Percentiles rank a stretch among this genome's conserved stretches.
Conservation (phyloP, 2,888 invertebrate genomes). For the Micoletzkya japonica region DNA sequence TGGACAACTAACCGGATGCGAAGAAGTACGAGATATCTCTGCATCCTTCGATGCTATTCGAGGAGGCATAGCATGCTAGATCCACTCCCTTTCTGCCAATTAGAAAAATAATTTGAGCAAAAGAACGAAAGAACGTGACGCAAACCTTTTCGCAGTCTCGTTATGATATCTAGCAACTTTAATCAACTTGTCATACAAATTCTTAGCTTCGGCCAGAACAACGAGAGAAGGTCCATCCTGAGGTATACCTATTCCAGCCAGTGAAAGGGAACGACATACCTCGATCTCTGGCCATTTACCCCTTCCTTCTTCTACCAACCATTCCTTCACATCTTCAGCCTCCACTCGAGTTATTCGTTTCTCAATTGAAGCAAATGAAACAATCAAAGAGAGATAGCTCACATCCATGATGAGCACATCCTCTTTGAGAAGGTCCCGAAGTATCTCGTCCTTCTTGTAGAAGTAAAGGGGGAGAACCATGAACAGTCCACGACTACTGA, state of each 20-base stretch:
- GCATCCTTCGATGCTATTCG: background rate
- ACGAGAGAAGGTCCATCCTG: conserved; percentile 20
- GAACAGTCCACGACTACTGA: conserved; percentile 5
- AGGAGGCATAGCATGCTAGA: conserved; percentile 4
- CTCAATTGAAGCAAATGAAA: background rate
- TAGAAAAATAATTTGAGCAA: too few species aligned
- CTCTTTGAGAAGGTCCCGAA: conserved; percentile 3
- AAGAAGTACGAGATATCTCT: conserved; percentile 17
- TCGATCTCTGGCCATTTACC: conserved; percentile 5
- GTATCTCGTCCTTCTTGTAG: conserved; percentile 25
- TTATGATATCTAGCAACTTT: conserved; percentile 16
- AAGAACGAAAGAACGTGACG: too few species aligned
- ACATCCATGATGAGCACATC: conserved; percentile 9
- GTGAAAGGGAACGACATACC: background rate
- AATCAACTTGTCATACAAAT: conserved; percentile 1
- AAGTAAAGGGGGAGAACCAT: conserved; percentile 16
- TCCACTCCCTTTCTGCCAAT: background rate
- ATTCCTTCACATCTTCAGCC: conserved; percentile 18
- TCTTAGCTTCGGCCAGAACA: conserved; percentile 13
- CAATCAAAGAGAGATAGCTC: background rate
- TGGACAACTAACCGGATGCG: conserved; percentile 11
- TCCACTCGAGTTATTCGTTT: conserved; percentile 19
- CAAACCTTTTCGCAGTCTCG: background rate
- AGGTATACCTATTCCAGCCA: background rate
- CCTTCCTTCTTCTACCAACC: conserved; percentile 9